Conservation (phyloP, 2,113 vertebrate genomes). For the Notarius quadriscutis region DNA sequence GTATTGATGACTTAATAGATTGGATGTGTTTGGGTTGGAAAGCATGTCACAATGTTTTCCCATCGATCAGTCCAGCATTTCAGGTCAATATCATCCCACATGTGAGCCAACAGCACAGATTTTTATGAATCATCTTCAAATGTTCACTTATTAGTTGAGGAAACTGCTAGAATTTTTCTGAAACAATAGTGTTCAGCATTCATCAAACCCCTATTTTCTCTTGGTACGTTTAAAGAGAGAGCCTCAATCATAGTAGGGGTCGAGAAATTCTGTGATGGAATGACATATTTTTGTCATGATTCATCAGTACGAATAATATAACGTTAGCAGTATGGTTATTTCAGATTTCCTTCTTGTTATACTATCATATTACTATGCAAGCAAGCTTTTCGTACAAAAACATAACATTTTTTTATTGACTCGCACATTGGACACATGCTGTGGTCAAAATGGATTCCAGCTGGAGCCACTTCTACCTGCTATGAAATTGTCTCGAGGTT, state of each 20-base stretch:
- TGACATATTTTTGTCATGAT: no score
- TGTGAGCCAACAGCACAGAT: neutral
- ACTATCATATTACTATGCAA: neutral
- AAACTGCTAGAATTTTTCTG: neutral
- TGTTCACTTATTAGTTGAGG: neutral
- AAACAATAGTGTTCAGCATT: neutral
- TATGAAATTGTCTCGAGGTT: slow-evolving; percentile 6
- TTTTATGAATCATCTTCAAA: neutral
- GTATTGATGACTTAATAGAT: neutral
- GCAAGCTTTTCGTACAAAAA: neutral
- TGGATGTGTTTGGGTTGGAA: neutral
- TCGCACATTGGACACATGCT: neutral
- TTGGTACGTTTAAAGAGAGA: neutral
- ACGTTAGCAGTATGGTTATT: neutral
- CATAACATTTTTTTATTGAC: neutral
- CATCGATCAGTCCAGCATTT: neutral
- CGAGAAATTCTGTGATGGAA: neutral
- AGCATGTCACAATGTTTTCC: neutral
- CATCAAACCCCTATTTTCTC: neutral
- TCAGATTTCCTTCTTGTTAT: slow-evolving; percentile 10
- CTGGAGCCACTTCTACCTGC: neutral
- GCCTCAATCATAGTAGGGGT: neutral
- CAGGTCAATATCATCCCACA: neutral
- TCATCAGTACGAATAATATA: no score
- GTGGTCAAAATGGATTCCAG: slow-evolving; percentile 23